Evolutionary conservation across 2,113 vertebrate species (phyloP).

Genomic region (Tapirus terrestris): DNA sequence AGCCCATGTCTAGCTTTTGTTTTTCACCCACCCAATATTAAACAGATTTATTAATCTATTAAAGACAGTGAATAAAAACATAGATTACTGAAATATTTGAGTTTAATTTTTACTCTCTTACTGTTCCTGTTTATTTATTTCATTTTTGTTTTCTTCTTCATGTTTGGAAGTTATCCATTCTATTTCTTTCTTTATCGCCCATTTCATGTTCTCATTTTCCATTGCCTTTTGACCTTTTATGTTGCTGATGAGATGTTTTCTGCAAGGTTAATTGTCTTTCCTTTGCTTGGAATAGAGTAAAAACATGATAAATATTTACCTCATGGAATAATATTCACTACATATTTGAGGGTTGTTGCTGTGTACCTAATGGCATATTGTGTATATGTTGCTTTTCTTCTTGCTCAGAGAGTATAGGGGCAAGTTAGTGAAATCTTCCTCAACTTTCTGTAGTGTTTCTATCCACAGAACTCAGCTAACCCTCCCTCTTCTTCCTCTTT

Average conservation of each 20-base stretch:
- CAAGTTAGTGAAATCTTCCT: background rate
- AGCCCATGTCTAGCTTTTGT: background rate
- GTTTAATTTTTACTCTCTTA: constrained; percentile 52
- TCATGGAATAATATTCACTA: background rate
- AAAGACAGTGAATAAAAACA: constrained; percentile 1
- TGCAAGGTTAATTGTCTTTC: background rate
- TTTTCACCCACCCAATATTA: constrained; percentile 23
- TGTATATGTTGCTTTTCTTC: constrained; percentile 13
- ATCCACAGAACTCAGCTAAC: background rate
- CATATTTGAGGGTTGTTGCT: background rate
- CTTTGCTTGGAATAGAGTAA: constrained; percentile 26
- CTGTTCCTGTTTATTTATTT: background rate
- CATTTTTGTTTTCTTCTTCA: background rate
- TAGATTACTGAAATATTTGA: constrained; percentile 7
- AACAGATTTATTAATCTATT: constrained; percentile 26
- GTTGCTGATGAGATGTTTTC: background rate
- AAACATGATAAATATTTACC: background rate
- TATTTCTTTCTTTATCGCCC: background rate
- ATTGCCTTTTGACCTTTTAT: constrained; percentile 19
- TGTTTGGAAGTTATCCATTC: background rate
- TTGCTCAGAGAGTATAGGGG: background rate
- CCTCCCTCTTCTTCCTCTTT: background rate
- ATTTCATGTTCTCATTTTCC: background rate
- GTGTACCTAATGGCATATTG: background rate
- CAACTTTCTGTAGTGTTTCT: background rate